Evolutionary conservation across 2,888 invertebrate species (phyloP).

Genomic region (Neoascia interrupta): DNA sequence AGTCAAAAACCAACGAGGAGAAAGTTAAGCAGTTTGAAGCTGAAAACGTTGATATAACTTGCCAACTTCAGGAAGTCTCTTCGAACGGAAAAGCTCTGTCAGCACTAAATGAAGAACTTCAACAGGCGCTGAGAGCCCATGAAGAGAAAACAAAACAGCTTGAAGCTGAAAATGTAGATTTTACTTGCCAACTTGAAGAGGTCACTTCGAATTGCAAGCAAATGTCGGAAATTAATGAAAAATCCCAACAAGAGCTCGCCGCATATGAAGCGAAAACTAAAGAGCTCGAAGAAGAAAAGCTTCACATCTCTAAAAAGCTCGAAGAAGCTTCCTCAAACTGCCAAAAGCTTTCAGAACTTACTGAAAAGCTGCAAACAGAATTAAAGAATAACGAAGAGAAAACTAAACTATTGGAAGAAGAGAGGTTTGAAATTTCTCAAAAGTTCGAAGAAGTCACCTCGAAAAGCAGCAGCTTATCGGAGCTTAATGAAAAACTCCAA

Average conservation of each 20-base stretch:
- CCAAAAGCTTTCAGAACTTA: constrained; percentile 71
- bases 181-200: constrained; percentile 72
- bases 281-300: constrained; percentile 75
- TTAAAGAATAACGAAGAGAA: constrained; percentile 68
- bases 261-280: constrained; percentile 61
- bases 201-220: constrained; percentile 60
- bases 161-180: constrained; percentile 58
- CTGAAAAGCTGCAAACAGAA: constrained; percentile 68
- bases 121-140: neutral
- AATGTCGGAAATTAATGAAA: constrained; percentile 71
- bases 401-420: constrained; percentile 80
- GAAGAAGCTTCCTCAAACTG: constrained; percentile 79
- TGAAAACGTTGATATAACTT: constrained; percentile 79
- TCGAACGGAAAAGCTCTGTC: constrained; percentile 73
- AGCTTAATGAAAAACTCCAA: constrained; percentile 80
- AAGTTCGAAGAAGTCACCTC: constrained; percentile 80
- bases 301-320: constrained; percentile 74
- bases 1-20: constrained; percentile 83
- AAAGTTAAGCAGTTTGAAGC: constrained; percentile 81
- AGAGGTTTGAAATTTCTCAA: constrained; percentile 79
- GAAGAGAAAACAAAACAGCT: constrained; percentile 12
- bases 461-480: constrained; percentile 73
- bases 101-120: constrained; percentile 68
- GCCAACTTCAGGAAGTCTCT: constrained; percentile 81
- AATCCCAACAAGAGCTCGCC: constrained; percentile 1